Percentiles rank a stretch among this genome's conserved stretches.
phyloP scores from a whole-genome alignment of 2,113 vertebrate genomes.

The Circaetus gallicus region DNA sequence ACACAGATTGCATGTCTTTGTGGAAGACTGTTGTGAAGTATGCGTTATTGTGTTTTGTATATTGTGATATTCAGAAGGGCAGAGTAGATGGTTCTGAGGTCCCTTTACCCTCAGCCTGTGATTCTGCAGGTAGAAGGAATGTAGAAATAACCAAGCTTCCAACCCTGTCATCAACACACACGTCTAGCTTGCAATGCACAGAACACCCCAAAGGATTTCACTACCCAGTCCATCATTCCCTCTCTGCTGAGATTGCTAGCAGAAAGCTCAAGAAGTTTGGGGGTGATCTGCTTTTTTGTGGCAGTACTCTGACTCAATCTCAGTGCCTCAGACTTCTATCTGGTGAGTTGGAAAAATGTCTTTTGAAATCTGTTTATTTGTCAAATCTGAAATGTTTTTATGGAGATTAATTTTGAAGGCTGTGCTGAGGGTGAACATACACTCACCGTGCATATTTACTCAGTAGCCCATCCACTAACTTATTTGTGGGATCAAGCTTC shows the following conservation, averaged over 20 bases:
- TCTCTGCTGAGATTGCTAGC: neutral
- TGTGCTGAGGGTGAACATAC: neutral
- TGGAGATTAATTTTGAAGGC: neutral
- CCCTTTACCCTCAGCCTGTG: neutral
- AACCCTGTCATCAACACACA: neutral
- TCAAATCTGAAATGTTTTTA: neutral
- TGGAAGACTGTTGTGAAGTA: neutral
- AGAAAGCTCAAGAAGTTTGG: neutral
- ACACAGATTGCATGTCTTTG: neutral
- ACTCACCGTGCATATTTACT: accelerated
- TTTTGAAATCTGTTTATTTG: neutral
- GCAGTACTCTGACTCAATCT: neutral
- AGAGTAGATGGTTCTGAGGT: neutral
- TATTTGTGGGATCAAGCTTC: neutral
- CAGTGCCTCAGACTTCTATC: neutral
- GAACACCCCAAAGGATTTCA: neutral
- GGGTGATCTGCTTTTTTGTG: neutral
- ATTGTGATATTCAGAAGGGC: neutral
- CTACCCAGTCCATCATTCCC: neutral
- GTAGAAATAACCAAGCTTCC: neutral
- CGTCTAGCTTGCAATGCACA: neutral
- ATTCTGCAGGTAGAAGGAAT: neutral
- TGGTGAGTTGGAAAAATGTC: neutral
- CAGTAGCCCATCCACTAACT: neutral
- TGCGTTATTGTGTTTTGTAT: neutral